Conservation (phyloP, 2,797 vertebrate genomes). For the Oreochromis mossambicus region DNA sequence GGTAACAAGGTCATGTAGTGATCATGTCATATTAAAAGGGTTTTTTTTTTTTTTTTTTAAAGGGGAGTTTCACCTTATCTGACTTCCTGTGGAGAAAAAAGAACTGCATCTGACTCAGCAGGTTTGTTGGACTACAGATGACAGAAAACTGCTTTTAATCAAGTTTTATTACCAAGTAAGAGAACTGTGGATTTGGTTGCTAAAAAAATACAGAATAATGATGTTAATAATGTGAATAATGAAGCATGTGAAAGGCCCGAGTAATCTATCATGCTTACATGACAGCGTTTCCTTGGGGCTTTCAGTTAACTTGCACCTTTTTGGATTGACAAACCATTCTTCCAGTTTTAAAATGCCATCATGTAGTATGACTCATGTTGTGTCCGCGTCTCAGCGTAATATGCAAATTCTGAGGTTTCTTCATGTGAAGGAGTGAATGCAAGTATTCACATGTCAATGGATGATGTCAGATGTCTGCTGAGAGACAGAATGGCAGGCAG, state of each 20-base stretch:
- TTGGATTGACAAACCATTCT: background rate
- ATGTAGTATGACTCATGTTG: background rate
- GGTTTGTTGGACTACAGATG: background rate
- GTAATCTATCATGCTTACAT: background rate
- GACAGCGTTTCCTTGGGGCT: background rate
- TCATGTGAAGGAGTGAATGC: background rate
- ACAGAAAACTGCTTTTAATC: background rate
- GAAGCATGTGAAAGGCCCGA: background rate
- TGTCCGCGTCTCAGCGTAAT: background rate
- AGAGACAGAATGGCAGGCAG: background rate
- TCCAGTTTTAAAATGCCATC: background rate
- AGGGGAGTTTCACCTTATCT: background rate
- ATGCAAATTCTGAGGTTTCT: conserved; percentile 28
- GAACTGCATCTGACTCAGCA: background rate
- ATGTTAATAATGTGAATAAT: background rate
- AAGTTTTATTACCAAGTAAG: background rate
- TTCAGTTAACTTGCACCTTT: background rate
- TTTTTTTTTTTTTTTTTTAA: background rate
- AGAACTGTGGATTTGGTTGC: background rate
- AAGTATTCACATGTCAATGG: background rate
- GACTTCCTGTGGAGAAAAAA: background rate
- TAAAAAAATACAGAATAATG: background rate
- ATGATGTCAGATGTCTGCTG: background rate
- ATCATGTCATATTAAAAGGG: background rate
- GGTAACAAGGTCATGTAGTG: background rate